Evolutionary conservation across 2,888 invertebrate genomes (phyloP), one percentile per base, ranked within the genome.

Genomic region (Gortyna flavago): DNA sequence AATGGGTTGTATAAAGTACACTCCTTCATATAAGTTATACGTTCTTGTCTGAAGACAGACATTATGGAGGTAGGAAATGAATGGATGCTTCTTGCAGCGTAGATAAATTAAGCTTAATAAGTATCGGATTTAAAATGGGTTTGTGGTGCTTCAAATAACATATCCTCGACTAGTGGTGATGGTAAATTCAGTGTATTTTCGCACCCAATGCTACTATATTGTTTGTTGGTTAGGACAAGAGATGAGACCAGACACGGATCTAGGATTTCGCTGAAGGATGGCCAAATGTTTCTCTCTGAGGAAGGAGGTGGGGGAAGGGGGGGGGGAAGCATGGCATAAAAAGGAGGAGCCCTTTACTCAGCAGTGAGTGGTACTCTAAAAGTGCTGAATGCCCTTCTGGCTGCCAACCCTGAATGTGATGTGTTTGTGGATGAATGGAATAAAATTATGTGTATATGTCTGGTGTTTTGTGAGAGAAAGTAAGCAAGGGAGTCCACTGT

Each of bases 1-100:
- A 83, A 62, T 61, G 68, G 57, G 61, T 62, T 48, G 64, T 35
- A 29, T 67, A 72, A 66, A 85, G 62, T 75, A 67, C 41, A 51
- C 62, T 81, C 51, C 51, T 73, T 71, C 25, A 18, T 65, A 51
- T 6, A 57, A 68, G 32, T 41, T 73, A 61, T 73, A 25, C 61
- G 41, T 71, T 59, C 82, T 64, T 77, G 72, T 81, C 32, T 57
- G 48, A 25, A 35, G 11, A 54, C n/a, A 41, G n/a, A 41, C 74
- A 21, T 13, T 61, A 44, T 59, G 44, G 29, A 44, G 41, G 38
- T 54, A 25, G 38, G 2, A 29, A 51, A 68, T 41, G 18, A 38
- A 83, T 70, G 54, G 61, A 32, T 16, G 25, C 59, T 51, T 54
- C 68, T 44, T 3, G 29, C 29, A 29, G 32, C 41, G 48, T 2